phyloP scores from a whole-genome alignment of 2,797 vertebrate species.

The Rousettus madagascariensis region DNA sequence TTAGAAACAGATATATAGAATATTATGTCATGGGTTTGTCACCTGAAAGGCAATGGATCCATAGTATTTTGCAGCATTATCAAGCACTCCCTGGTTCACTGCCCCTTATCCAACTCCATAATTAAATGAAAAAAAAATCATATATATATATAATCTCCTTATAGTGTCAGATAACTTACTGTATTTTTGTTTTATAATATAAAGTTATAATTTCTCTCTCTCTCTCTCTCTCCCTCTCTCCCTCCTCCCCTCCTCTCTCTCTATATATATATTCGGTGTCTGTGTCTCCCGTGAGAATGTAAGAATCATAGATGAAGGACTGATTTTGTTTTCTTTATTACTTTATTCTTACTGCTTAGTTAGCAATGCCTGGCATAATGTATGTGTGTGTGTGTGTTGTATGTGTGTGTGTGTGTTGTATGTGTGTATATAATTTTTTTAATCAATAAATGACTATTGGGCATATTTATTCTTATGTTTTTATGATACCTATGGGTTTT shows the following conservation, averaged over 20 bases:
- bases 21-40: neutral
- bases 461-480: neutral
- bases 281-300: neutral
- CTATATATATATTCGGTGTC: neutral
- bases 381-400: neutral
- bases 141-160: neutral
- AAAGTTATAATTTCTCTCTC: neutral
- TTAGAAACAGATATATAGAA: neutral
- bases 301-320: neutral
- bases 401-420: neutral
- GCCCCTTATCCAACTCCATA: neutral
- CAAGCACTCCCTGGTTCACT: neutral
- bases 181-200: neutral
- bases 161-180: neutral
- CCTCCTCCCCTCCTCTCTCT: too few species aligned
- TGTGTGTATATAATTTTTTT: neutral
- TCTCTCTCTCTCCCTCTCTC: neutral
- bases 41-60: neutral
- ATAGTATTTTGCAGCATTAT: neutral
- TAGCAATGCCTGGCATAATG: neutral
- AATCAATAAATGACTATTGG: neutral
- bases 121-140: neutral
- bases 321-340: neutral
- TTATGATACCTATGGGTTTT: neutral
- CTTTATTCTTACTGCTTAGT: neutral